Conservation (phyloP, 2,888 invertebrate genomes). For the Hemaris fuciformis region DNA sequence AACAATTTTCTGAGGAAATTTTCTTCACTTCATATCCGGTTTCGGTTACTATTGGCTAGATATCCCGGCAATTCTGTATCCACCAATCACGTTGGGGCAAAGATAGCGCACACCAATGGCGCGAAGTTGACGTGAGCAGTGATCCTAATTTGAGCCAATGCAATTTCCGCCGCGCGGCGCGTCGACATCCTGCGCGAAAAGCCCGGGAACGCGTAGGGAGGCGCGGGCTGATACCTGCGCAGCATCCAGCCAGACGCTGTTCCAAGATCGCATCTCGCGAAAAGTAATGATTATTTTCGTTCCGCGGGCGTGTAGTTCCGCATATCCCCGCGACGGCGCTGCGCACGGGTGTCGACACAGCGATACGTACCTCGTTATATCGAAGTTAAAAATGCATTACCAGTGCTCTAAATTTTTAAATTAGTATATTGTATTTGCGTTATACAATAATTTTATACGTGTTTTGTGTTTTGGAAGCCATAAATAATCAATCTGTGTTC, state of each 20-base stretch:
- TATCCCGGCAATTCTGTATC: slow-evolving; percentile 57
- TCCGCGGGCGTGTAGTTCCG: slow-evolving; percentile 71
- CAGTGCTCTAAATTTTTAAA: slow-evolving; percentile 61
- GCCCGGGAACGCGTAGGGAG: slow-evolving; percentile 68
- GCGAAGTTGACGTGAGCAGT: slow-evolving; percentile 45
- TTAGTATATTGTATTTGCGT: slow-evolving; percentile 29
- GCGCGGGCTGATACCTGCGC: slow-evolving; percentile 69
- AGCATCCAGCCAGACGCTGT: slow-evolving; percentile 65
- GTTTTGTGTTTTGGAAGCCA: slow-evolving; percentile 18
- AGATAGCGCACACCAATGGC: slow-evolving; percentile 50
- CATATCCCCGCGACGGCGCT: slow-evolving; percentile 73
- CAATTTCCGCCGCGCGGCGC: slow-evolving; percentile 61
- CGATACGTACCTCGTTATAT: slow-evolving; percentile 63
- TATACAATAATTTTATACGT: slow-evolving; percentile 26
- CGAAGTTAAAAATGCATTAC: slow-evolving; percentile 69
- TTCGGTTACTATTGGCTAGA: slow-evolving; percentile 48
- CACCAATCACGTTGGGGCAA: slow-evolving; percentile 47
- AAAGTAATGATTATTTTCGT: slow-evolving; percentile 82
- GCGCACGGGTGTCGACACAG: slow-evolving; percentile 56
- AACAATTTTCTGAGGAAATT: slow-evolving; percentile 77
- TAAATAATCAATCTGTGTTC: not conserved
- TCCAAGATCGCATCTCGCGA: slow-evolving; percentile 79
- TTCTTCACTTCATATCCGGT: slow-evolving; percentile 73
- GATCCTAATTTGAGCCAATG: slow-evolving; percentile 66
- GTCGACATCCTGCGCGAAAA: slow-evolving; percentile 73